These are phyloP conservation scores for Microdon myrmicae DNA, from an alignment of 2,888 invertebrate species.

Conservation along the genomic window DNA sequence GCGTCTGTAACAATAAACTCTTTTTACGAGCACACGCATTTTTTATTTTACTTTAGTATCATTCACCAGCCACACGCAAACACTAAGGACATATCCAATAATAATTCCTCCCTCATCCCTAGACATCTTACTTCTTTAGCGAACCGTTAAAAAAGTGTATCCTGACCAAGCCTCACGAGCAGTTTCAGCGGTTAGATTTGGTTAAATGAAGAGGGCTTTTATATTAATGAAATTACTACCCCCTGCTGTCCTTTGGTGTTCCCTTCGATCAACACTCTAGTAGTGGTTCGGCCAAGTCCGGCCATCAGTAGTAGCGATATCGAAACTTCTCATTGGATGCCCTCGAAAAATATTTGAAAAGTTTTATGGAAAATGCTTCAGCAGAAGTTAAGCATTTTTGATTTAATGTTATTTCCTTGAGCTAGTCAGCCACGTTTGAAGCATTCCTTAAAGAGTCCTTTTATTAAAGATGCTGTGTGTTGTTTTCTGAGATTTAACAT, in stretches of 20 bases:
- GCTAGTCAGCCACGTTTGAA: slow-evolving; percentile 10
- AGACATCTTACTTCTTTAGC: no score
- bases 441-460: slow-evolving; percentile 4
- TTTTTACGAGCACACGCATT: slow-evolving; percentile 5
- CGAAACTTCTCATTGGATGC: no score
- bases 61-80: slow-evolving; percentile 47
- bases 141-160: no score
- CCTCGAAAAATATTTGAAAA: slow-evolving; percentile 21
- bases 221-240: slow-evolving; percentile 45
- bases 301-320: no score
- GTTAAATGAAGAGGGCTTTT: slow-evolving; percentile 46
- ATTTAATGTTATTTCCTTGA: slow-evolving; percentile 25
- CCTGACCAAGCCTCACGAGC: no score
- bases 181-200: slow-evolving; percentile 29
- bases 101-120: slow-evolving; percentile 27
- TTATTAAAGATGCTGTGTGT: no score
- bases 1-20: slow-evolving; percentile 32
- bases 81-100: slow-evolving; percentile 45
- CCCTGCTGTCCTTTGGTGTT: no score
- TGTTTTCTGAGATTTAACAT: slow-evolving; percentile 26
- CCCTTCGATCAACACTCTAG: no score
- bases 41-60: slow-evolving; percentile 17
- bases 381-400: slow-evolving; percentile 28
- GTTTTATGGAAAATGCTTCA: slow-evolving; percentile 15
- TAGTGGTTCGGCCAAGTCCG: no score